phyloP scores from a whole-genome alignment of 37 sponge, comb jelly and placozoan species.

The Agelas oroides region DNA sequence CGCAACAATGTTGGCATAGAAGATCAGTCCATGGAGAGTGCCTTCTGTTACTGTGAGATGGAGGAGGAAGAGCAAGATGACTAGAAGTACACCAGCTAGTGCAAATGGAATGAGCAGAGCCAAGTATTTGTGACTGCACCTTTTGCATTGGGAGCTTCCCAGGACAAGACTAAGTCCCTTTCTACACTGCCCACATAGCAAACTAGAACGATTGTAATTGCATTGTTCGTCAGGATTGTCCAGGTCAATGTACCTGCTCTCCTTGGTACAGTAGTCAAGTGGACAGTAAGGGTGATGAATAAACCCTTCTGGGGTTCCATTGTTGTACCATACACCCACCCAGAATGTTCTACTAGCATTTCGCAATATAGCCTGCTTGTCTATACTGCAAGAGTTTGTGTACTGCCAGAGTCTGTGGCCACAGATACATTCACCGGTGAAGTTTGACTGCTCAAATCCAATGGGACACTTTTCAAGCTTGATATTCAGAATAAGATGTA shows the following conservation, averaged over 20 bases:
- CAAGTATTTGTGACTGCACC: neutral
- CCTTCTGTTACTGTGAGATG: neutral
- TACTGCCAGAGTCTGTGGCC: too few relatives aligned
- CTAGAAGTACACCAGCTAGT: neutral
- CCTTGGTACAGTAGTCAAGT: neutral
- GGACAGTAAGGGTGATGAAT: neutral
- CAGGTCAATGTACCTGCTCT: neutral
- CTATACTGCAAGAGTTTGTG: too few relatives aligned
- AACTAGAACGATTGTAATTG: neutral
- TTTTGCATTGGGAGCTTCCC: neutral
- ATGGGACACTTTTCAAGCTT: too few relatives aligned
- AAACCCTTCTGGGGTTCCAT: neutral
- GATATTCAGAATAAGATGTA: too few relatives aligned
- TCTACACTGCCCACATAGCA: neutral
- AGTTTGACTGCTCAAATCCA: too few relatives aligned
- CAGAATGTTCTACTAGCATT: too few relatives aligned
- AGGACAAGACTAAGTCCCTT: neutral
- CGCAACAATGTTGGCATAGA: neutral
- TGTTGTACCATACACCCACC: neutral
- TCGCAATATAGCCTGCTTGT: too few relatives aligned
- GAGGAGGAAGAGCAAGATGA: neutral
- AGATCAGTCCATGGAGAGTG: neutral
- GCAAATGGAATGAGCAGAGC: neutral
- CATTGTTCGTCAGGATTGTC: neutral
- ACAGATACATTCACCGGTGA: too few relatives aligned